A percentile compares a stretch with the other conserved stretches of the same genome.
Evolutionary conservation across 2,888 invertebrate species (phyloP).

Genomic region (Scaptomyza flava): DNA sequence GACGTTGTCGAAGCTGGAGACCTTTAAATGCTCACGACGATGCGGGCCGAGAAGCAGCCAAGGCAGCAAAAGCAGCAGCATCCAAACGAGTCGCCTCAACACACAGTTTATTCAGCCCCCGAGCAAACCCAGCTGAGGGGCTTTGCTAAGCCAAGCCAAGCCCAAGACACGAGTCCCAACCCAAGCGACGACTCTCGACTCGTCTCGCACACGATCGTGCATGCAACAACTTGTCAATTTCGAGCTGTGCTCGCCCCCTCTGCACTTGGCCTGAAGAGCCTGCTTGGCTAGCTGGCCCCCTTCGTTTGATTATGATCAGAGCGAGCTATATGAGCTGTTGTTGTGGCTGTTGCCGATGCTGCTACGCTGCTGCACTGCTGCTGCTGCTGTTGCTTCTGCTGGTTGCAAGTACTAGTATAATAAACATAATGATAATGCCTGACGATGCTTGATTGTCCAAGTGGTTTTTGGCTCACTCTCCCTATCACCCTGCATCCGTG

Average conservation of each 20-base stretch:
- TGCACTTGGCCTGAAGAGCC: constrained; percentile 38
- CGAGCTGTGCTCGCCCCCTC: constrained; percentile 22
- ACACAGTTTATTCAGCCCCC: constrained; percentile 39
- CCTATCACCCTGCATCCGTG: constrained; percentile 6
- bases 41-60: constrained; percentile 59
- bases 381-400: constrained; percentile 31
- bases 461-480: constrained; percentile 39
- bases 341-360: constrained; percentile 10
- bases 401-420: constrained; percentile 67
- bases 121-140: constrained; percentile 40
- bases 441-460: constrained; percentile 66
- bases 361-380: constrained; percentile 16
- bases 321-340: constrained; percentile 63
- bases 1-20: constrained; percentile 50
- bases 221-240: constrained; percentile 76
- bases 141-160: constrained; percentile 54
- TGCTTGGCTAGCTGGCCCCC: constrained; percentile 10
- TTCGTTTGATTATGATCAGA: constrained; percentile 73
- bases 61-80: constrained; percentile 33
- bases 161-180: constrained; percentile 62
- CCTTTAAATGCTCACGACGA: constrained; percentile 73
- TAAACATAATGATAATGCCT: constrained; percentile 80
- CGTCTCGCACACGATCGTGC: constrained; percentile 58
- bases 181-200: constrained; percentile 37
- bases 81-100: constrained; percentile 65